phyloP scores from a whole-genome alignment of 1,140 invertebrate genomes.

The Sycophila sp. region DNA sequence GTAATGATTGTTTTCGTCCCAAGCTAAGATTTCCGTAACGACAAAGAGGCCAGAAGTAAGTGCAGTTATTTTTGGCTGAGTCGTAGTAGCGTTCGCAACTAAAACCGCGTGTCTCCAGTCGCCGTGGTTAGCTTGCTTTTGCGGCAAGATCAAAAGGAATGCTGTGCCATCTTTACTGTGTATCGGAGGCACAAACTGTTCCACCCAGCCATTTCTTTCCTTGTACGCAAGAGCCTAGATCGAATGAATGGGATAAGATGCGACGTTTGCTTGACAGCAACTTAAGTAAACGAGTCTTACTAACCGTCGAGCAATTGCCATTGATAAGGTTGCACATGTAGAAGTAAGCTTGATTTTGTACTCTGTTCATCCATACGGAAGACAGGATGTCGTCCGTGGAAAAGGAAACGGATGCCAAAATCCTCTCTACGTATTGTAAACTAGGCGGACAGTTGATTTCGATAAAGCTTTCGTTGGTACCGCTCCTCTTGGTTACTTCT shows the following conservation, averaged over 20 bases:
- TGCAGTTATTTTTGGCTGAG: constrained; percentile 59
- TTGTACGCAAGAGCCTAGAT: constrained; percentile 52
- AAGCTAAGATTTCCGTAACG: constrained; percentile 82
- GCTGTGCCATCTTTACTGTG: constrained; percentile 69
- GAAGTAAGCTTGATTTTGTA: constrained; percentile 78
- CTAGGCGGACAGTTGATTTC: constrained; percentile 60
- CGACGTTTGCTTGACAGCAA: neutral
- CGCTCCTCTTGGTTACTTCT: constrained; percentile 52
- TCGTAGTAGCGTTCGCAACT: constrained; percentile 60
- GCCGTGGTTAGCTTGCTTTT: constrained; percentile 68
- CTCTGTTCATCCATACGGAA: constrained; percentile 86
- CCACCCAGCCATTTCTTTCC: constrained; percentile 77
- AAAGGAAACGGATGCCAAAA: constrained; percentile 82
- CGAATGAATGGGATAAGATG: too few species aligned
- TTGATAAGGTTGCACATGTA: constrained; percentile 66
- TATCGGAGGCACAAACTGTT: constrained; percentile 70
- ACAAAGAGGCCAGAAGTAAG: constrained; percentile 80
- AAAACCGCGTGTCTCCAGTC: constrained; percentile 76
- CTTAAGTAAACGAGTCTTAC: constrained; percentile 34
- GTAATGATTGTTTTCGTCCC: constrained; percentile 74
- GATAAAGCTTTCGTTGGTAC: constrained; percentile 66
- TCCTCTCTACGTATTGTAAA: constrained; percentile 69
- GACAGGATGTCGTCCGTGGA: constrained; percentile 75
- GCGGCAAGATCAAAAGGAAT: constrained; percentile 73
- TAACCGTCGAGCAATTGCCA: constrained; percentile 63